These are phyloP conservation scores for Caenorhabditis macrosperma DNA, from an alignment of 2,888 invertebrate genomes.

Conservation along the genomic window DNA sequence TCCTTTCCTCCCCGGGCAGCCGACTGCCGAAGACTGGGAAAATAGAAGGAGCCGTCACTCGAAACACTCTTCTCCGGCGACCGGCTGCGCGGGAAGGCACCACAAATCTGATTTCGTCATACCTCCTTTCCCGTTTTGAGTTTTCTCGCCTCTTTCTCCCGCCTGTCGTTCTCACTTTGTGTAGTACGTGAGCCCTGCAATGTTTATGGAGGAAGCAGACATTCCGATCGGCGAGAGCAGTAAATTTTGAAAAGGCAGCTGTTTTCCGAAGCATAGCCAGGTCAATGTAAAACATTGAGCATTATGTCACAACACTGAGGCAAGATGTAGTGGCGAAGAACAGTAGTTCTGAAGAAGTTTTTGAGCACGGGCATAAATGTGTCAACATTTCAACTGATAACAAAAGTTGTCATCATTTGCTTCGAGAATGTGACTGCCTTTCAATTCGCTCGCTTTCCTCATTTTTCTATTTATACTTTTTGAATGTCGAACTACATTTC, in stretches of 20 bases:
- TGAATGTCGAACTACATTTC: neutral
- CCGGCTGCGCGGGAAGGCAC: constrained; percentile 42
- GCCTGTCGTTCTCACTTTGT: constrained; percentile 1
- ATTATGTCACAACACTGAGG: neutral
- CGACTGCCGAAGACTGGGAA: constrained; percentile 9
- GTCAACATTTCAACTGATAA: constrained; percentile 16
- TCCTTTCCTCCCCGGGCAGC: constrained; percentile 17
- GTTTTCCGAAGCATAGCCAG: neutral
- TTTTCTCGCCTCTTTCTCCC: constrained; percentile 8
- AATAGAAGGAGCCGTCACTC: constrained; percentile 53
- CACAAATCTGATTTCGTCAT: constrained; percentile 59
- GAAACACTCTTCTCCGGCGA: constrained; percentile 35
- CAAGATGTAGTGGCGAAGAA: neutral
- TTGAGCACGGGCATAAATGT: neutral
- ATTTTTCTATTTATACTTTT: neutral
- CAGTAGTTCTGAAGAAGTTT: neutral
- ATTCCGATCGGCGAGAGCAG: neutral
- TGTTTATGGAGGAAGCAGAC: constrained; percentile 5
- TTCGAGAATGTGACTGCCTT: constrained; percentile 9
- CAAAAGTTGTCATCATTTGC: constrained; percentile 2
- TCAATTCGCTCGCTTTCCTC: constrained; percentile 1
- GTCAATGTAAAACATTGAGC: neutral
- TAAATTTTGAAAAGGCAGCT: neutral
- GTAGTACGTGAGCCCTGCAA: constrained; percentile 3
- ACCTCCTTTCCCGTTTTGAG: constrained; percentile 32